These are phyloP conservation scores for Aquatica leii DNA, from an alignment of 2,888 invertebrate species.

Conservation along the genomic window DNA sequence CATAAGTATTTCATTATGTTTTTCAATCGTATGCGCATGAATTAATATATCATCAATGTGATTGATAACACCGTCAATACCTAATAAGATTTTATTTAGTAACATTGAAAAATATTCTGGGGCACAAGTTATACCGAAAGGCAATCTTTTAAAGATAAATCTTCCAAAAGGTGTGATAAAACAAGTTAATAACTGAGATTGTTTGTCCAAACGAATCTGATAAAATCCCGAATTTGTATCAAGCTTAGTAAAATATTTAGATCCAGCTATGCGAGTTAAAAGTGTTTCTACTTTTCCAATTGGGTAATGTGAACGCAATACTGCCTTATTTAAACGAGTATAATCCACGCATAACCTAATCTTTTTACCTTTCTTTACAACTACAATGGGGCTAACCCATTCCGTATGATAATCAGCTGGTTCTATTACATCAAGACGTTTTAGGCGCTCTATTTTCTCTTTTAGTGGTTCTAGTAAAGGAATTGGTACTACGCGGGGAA, in stretches of 20 bases:
- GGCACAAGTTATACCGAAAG: background rate
- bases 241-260: constrained; percentile 43
- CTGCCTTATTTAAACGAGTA: constrained; percentile 37
- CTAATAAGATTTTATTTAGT: background rate
- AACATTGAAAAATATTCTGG: background rate
- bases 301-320: constrained; percentile 40
- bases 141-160: background rate
- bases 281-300: constrained; percentile 44
- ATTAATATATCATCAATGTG: constrained; percentile 1
- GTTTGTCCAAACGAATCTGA: no score
- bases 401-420: constrained; percentile 29
- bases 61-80: background rate
- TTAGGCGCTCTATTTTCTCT: constrained; percentile 30
- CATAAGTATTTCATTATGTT: constrained; percentile 2
- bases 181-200: background rate
- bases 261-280: constrained; percentile 38
- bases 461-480: constrained; percentile 39
- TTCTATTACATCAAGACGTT: constrained; percentile 34
- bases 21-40: background rate
- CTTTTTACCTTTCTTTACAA: constrained; percentile 29
- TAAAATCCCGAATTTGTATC: constrained; percentile 33
- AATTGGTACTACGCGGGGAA: constrained; percentile 37
- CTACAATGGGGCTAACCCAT: constrained; percentile 35
- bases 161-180: background rate
- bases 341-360: constrained; percentile 37